Percentiles rank a stretch among this genome's conserved stretches.
Evolutionary conservation across 2,113 vertebrate genomes (phyloP).

Genomic region (sheep (Ovis aries)): DNA sequence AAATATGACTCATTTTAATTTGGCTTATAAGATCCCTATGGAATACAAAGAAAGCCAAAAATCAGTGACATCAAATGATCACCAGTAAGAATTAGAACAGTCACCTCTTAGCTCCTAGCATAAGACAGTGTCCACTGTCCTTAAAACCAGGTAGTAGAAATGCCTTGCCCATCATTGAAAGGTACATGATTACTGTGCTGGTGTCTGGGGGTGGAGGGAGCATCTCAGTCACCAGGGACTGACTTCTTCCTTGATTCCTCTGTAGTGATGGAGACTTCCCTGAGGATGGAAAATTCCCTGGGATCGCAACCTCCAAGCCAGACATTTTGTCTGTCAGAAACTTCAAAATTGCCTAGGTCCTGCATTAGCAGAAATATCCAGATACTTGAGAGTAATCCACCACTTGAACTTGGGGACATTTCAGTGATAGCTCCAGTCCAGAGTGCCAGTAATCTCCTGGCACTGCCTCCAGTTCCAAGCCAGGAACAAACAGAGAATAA

Average conservation of each 20-base stretch:
- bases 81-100: neutral
- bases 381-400: neutral
- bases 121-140: neutral
- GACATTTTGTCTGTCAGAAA: neutral
- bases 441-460: neutral
- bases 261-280: slow-evolving; percentile 32
- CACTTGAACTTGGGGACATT: neutral
- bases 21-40: neutral
- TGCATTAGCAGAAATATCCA: neutral
- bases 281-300: neutral
- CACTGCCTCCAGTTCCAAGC: neutral
- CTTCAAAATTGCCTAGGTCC: neutral
- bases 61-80: neutral
- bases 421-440: neutral
- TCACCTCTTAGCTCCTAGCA: neutral
- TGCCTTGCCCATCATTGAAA: neutral
- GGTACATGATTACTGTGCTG: neutral
- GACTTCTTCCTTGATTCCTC: slow-evolving; percentile 19
- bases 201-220: neutral
- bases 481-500: neutral
- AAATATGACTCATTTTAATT: neutral
- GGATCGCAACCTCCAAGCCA: neutral
- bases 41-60: neutral
- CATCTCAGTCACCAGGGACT: neutral
- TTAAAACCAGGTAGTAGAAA: neutral